phyloP scores from a whole-genome alignment of 2,113 vertebrate species.

The Mustelus asterias region DNA sequence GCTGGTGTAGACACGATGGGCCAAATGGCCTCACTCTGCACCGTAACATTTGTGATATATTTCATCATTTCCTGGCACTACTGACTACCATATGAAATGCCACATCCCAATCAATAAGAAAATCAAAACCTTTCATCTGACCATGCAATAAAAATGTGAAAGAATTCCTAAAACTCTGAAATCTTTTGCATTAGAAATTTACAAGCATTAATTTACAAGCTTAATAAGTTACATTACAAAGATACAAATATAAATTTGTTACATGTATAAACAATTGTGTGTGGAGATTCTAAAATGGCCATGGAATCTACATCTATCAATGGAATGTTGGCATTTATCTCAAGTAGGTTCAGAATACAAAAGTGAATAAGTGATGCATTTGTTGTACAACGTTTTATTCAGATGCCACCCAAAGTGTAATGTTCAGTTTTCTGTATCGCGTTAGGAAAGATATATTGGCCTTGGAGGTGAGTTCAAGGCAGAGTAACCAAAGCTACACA shows the following conservation, averaged over 20 bases:
- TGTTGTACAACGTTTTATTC: background rate
- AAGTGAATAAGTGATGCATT: background rate
- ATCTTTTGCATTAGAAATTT: background rate
- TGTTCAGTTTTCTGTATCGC: background rate
- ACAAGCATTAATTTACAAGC: background rate
- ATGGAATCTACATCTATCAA: background rate
- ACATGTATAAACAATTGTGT: background rate
- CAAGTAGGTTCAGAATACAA: background rate
- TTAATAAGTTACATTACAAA: background rate
- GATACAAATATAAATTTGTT: background rate
- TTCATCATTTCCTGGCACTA: background rate
- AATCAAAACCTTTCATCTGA: background rate
- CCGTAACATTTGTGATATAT: background rate
- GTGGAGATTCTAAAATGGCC: background rate
- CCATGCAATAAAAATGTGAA: background rate
- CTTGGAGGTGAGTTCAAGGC: background rate
- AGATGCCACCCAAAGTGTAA: background rate
- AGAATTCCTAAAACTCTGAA: background rate
- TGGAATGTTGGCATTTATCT: background rate
- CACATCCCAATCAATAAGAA: background rate
- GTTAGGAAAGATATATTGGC: background rate
- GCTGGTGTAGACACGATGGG: no score
- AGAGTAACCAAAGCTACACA: background rate
- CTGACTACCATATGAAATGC: background rate
- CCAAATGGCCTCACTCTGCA: background rate